Evolutionary conservation across 2,888 invertebrate species (phyloP), one percentile per base, ranked within the genome.

Genomic region (Galerucella nymphaeae): DNA sequence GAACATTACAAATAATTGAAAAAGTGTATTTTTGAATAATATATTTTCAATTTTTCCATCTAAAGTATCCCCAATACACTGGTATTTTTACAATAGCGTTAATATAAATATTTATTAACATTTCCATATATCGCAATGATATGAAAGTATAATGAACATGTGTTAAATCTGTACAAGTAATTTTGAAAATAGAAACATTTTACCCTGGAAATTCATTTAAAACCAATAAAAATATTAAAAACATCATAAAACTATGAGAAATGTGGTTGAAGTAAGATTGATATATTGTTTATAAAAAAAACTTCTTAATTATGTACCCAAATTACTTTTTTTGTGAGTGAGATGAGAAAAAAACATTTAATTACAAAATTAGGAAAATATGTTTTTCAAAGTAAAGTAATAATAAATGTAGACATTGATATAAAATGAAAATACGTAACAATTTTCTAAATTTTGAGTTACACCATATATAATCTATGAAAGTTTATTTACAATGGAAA

Each of bases 71-170:
- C 38, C 13, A 58, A 20, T 10, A 41, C n/a, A 14, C 41, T 41
- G 41, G 59, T 59, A 13, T 59, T 38, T 23, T 30, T 38, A 59
- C 59, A 59, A 30, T 38, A 59, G 59, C 41, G 5, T n/a, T 38
- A 16, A 59, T 59, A 59, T 59, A 59, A 48, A 48, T 48, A 48
- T 48, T 48, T n/a, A n/a, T 48, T 48, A n/a, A n/a, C 14, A 48
- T 48, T n/a, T n/a, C 48, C 48, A 48, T 48, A n/a, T 23, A 16
- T 16, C 16, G 18, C 6, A 30, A 30, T 30, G 30, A 30, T 8
- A 30, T 30, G 11, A 20, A 57, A 57, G 13, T 57, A 5, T 4
- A 57, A 57, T 10, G 14, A 57, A 16, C n/a, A 30, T 30, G 5
- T 30, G 0, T 30, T 30, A 30, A 8, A 30, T 5, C 20, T 57